Percentiles rank a stretch among this genome's conserved stretches.
phyloP scores from a whole-genome alignment of 2,888 invertebrate species.

The Anthophora plumipes region DNA sequence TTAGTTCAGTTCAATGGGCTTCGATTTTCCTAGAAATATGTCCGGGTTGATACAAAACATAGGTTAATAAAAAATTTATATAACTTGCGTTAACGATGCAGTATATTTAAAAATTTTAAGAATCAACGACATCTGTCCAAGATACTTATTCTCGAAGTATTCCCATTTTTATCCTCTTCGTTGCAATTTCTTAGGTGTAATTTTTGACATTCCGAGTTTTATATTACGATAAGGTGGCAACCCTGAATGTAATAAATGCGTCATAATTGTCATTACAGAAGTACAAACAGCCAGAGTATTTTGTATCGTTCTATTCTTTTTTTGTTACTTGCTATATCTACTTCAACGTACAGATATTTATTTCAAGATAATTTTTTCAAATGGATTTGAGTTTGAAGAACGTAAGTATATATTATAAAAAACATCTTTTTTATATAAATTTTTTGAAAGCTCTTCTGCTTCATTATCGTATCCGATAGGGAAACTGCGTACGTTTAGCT shows the following conservation, averaged over 20 bases:
- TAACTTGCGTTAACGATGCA: no score
- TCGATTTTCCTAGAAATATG: no score
- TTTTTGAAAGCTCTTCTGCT: neutral
- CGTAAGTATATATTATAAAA: constrained; percentile 31
- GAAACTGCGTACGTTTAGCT: constrained; percentile 31
- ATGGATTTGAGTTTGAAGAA: constrained; percentile 16
- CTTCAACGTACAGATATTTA: neutral
- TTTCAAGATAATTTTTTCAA: constrained; percentile 21
- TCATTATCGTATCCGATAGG: neutral
- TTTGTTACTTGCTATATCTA: neutral
- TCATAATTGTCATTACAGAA: constrained; percentile 19
- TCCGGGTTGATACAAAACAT: no score
- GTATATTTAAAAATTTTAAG: no score
- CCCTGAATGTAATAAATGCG: constrained; percentile 17
- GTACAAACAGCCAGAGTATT: constrained; percentile 17
- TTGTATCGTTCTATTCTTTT: neutral
- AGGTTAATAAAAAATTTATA: no score
- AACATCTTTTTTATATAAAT: neutral
- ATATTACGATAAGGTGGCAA: no score
- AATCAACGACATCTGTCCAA: no score
- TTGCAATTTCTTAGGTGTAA: no score
- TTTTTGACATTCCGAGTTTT: no score
- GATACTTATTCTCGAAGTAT: no score
- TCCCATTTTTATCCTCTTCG: no score
- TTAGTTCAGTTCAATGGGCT: no score